Evolutionary conservation across 2,797 vertebrate genomes (phyloP).

Genomic region (Ptychobarbus kaznakovi): DNA sequence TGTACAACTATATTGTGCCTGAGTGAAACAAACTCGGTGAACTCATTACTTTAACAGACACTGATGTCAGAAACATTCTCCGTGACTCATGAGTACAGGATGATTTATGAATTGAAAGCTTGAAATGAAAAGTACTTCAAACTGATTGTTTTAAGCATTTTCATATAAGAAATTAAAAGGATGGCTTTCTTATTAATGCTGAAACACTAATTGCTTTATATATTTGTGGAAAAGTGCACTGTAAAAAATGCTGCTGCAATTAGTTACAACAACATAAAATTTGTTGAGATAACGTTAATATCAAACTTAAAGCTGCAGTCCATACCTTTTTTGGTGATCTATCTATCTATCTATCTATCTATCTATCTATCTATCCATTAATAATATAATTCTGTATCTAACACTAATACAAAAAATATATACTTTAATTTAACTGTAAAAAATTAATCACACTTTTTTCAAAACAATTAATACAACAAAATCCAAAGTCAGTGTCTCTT

Average conservation of each 20-base stretch:
- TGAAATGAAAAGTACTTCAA: background rate
- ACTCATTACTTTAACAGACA: background rate
- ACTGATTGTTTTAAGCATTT: background rate
- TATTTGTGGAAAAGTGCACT: background rate
- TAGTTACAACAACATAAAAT: background rate
- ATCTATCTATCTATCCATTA: background rate
- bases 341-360: no score
- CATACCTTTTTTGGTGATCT: no score
- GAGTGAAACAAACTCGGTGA: background rate
- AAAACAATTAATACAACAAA: background rate
- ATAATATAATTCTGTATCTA: background rate
- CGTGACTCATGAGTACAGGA: background rate
- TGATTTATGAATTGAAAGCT: background rate
- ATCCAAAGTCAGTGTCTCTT: background rate
- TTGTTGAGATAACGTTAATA: background rate
- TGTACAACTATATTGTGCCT: background rate
- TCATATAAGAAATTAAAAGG: background rate
- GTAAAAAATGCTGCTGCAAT: background rate
- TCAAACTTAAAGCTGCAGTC: background rate
- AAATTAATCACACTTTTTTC: background rate
- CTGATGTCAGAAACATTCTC: background rate
- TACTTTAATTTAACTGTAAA: background rate
- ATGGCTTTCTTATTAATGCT: background rate
- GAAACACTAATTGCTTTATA: background rate
- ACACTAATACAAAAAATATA: background rate